Percentiles rank a stretch among this genome's conserved stretches.
Conservation (phyloP, 2,888 invertebrate species). For the Oligia strigilis region DNA sequence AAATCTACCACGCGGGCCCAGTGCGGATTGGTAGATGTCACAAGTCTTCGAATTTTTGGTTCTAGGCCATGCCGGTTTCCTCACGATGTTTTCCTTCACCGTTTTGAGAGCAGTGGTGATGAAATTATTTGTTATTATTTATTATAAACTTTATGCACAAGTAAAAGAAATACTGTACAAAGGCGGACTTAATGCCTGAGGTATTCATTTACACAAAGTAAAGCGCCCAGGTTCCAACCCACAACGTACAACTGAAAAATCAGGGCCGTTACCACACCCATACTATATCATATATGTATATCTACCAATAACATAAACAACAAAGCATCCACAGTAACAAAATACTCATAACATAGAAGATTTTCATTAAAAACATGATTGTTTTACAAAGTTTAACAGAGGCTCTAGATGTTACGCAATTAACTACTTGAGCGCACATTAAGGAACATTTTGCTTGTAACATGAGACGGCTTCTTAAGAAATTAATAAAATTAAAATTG, state of each 20-base stretch:
- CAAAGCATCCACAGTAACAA: slow-evolving; percentile 3
- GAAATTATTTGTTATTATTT: neutral
- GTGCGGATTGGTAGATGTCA: neutral
- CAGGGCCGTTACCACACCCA: neutral
- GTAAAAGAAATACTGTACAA: no score
- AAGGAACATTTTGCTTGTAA: slow-evolving; percentile 62
- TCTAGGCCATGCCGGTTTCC: neutral
- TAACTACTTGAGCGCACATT: slow-evolving; percentile 73
- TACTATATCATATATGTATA: neutral
- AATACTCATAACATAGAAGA: slow-evolving; percentile 29
- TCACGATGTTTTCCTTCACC: neutral
- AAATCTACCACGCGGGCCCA: neutral
- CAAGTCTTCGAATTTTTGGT: neutral
- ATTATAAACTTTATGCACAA: no score
- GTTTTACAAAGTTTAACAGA: slow-evolving; percentile 48
- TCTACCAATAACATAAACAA: neutral
- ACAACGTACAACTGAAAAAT: no score
- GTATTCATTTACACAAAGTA: neutral
- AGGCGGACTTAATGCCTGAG: no score
- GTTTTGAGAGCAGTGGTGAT: neutral
- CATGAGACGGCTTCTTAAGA: slow-evolving; percentile 68
- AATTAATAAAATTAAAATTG: slow-evolving; percentile 84
- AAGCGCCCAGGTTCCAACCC: no score
- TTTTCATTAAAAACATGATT: slow-evolving; percentile 53
- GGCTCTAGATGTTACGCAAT: slow-evolving; percentile 59